Evolutionary conservation across 1,140 invertebrate genomes (phyloP), one percentile per base, ranked within the genome.

Genomic region (Hycleus cichorii): DNA sequence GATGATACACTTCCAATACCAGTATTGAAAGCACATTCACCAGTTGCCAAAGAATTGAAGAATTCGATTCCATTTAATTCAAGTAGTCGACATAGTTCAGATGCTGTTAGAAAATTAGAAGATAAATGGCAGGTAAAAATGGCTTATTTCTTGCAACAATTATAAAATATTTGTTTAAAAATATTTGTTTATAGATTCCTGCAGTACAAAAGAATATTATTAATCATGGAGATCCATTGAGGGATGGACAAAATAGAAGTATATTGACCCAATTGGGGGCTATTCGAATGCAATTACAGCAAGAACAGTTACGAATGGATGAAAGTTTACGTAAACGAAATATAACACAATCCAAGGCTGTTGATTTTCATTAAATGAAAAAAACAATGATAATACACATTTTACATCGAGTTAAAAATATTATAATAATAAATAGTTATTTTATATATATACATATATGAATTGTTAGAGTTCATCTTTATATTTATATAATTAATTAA

Each of bases 191-290:
- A 47, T 51, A 71, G 69, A 62, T 80, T 27, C 78, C 78, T 0
- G 77, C 72, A 0, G 78, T 80, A 39, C 78, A 81, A 66, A 80
- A 78, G 68, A 81, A 79, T 69, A 78, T 79, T 59, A 57, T 80
- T 39, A 78, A 77, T 64, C 74, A 73, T 59, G 63, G 50, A 27
- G 62, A 64, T 53, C 57, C 75, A 18, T 71, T 74, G 1, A 72
- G 72, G 12, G 75, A 76, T 5, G 75, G 76, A 11, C 77, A 76
- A 8, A 77, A 63, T 55, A 76, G 63, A 71, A 72, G 75, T 66
- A 79, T 82, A 58, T 69, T 82, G 53, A 80, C 79, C 4, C 80
- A 82, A 64, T 63, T 82, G 10, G 80, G 79, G 4, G 79, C 79
- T n/a, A 82, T 82, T 49, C 59, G 80, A 45, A 68, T 77, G 54